phyloP scores from a whole-genome alignment of 2,113 vertebrate species.

The Corapipo altera region DNA sequence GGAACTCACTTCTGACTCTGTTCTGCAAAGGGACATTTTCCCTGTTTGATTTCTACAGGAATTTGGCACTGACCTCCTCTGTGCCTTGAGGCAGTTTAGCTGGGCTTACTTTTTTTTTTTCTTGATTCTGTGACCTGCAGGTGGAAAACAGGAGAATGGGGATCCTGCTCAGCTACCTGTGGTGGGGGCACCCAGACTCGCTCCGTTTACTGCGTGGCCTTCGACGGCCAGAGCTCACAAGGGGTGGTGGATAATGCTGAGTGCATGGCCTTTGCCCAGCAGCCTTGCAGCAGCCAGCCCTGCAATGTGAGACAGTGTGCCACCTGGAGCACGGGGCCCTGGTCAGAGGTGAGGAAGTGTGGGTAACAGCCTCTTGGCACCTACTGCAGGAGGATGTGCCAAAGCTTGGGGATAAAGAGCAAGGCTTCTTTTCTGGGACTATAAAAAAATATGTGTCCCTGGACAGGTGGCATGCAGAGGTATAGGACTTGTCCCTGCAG shows the following conservation, averaged over 20 bases:
- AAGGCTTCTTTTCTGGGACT: neutral
- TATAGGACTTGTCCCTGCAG: neutral
- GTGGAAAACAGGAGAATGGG: conserved; percentile 89
- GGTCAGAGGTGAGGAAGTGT: conserved; percentile 81
- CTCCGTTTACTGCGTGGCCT: conserved; percentile 82
- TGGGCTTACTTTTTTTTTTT: neutral
- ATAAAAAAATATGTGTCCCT: neutral
- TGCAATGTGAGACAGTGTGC: conserved; percentile 85
- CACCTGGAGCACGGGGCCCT: conserved; percentile 73
- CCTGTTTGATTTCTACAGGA: neutral
- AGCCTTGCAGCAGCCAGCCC: conserved; percentile 80
- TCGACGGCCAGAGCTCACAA: conserved; percentile 72
- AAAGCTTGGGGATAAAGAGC: neutral
- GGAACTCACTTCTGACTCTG: neutral
- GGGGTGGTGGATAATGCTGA: conserved; percentile 74
- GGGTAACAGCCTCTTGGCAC: neutral
- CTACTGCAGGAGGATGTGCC: neutral
- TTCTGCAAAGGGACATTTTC: neutral
- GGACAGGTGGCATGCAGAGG: neutral
- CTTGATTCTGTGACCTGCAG: conserved; percentile 66
- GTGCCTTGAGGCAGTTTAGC: neutral
- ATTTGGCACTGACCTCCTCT: neutral
- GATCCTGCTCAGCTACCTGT: conserved; percentile 84
- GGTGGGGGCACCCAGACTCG: conserved; percentile 88
- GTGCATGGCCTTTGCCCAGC: conserved; percentile 78